These are phyloP conservation scores for Halichoerus grypus DNA, from an alignment of 2,113 vertebrate genomes.

Conservation along the genomic window DNA sequence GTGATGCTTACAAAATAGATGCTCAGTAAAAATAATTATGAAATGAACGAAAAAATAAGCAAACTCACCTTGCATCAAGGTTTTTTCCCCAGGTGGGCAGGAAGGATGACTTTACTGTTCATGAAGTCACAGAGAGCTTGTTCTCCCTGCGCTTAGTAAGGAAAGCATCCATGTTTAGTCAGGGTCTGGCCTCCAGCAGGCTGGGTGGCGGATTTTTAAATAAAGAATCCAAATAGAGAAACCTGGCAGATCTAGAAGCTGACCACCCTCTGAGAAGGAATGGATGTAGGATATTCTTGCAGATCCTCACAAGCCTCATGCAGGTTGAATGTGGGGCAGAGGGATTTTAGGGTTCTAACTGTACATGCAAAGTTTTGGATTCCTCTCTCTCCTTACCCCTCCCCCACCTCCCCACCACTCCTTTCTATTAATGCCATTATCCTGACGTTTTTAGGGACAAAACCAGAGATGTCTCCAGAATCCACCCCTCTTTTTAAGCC, in stretches of 20 bases:
- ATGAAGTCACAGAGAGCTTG: neutral
- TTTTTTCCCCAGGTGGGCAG: neutral
- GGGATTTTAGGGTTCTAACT: neutral
- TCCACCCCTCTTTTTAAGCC: neutral
- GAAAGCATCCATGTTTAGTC: neutral
- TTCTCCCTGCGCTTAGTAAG: neutral
- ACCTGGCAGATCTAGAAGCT: neutral
- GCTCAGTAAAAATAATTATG: slow-evolving; percentile 35
- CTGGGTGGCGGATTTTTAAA: neutral
- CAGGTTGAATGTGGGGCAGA: neutral
- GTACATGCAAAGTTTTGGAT: neutral
- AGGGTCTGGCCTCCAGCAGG: neutral
- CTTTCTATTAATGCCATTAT: slow-evolving; percentile 25
- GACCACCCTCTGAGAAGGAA: neutral
- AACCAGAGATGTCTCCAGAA: neutral
- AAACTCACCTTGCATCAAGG: neutral
- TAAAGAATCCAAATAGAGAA: neutral
- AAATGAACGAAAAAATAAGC: neutral
- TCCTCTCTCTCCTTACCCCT: neutral
- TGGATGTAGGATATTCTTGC: neutral
- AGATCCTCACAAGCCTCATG: neutral
- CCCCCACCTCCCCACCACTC: neutral
- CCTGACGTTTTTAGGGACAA: neutral
- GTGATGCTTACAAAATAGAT: slow-evolving; percentile 25
- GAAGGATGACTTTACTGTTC: neutral